Evolutionary conservation across 2,888 invertebrate species (phyloP).

Genomic region (Limulus polyphemus): DNA sequence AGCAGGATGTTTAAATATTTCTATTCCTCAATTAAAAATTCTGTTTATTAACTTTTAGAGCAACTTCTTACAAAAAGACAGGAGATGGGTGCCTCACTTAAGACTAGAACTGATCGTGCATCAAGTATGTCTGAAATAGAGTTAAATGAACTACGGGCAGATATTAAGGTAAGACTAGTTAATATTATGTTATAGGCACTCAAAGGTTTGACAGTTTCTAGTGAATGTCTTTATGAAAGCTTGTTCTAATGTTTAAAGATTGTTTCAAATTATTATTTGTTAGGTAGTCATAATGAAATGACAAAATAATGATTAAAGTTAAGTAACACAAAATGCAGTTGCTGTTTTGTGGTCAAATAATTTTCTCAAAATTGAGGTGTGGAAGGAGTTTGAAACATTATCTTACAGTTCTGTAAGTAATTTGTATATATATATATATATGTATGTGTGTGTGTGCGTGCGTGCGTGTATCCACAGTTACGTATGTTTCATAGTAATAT

Average conservation of each 20-base stretch:
- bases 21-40: not conserved
- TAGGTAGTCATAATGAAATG: not conserved
- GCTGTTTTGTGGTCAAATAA: too few relatives aligned
- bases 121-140: conserved; percentile 31
- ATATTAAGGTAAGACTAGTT: conserved; percentile 33
- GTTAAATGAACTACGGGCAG: conserved; percentile 32
- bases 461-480: too few relatives aligned
- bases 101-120: conserved; percentile 31
- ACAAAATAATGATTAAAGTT: not conserved
- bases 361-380: too few relatives aligned
- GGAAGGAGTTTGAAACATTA: too few relatives aligned
- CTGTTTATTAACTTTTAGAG: conserved; percentile 23
- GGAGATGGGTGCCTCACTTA: conserved; percentile 31
- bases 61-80: conserved; percentile 32
- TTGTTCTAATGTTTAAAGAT: too few relatives aligned
- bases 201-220: too few relatives aligned
- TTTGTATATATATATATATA: too few relatives aligned
- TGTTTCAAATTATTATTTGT: not conserved
- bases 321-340: too few relatives aligned
- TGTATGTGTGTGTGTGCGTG: too few relatives aligned
- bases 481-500: too few relatives aligned
- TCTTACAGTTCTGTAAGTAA: too few relatives aligned
- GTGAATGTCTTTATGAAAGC: too few relatives aligned
- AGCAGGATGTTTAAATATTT: not conserved
- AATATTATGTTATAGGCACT: not conserved